These are phyloP conservation scores for Scomber japonicus DNA, from an alignment of 2,113 vertebrate species.

Conservation along the genomic window DNA sequence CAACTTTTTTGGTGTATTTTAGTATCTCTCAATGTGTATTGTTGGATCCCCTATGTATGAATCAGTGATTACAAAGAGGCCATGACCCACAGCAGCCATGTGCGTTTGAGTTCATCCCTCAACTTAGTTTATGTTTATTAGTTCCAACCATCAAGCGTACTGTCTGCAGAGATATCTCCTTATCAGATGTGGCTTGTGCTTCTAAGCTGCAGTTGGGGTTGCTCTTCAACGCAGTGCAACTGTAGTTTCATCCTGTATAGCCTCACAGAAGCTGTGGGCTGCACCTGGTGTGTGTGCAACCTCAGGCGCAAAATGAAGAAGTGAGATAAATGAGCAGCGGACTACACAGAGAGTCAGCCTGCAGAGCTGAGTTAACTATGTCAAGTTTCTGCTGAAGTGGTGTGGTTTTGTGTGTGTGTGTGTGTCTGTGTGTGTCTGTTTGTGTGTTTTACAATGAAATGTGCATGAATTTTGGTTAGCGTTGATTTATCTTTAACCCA, in stretches of 20 bases:
- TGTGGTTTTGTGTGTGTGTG: constrained; percentile 6
- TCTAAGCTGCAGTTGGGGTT: constrained; percentile 30
- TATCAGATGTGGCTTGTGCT: constrained; percentile 61
- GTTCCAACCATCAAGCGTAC: too few relatives aligned
- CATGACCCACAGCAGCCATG: too few relatives aligned
- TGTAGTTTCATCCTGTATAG: constrained; percentile 26
- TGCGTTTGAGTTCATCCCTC: too few relatives aligned
- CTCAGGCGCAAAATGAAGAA: constrained; percentile 68
- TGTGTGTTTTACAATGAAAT: constrained; percentile 12
- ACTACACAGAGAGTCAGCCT: constrained; percentile 26
- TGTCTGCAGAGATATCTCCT: constrained; percentile 9
- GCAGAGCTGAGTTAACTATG: constrained; percentile 46
- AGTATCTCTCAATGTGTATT: neutral
- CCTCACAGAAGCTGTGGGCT: constrained; percentile 31
- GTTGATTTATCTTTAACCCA: constrained; percentile 50
- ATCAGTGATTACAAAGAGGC: neutral
- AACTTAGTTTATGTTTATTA: too few relatives aligned
- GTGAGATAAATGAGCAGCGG: constrained; percentile 56
- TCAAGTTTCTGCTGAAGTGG: constrained; percentile 50
- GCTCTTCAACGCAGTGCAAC: constrained; percentile 40
- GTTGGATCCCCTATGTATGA: neutral
- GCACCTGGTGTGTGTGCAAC: constrained; percentile 64
- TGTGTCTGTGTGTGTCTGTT: constrained; percentile 5
- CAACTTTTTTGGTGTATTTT: neutral
- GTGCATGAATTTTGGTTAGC: constrained; percentile 11